Evolutionary conservation across 2,113 vertebrate species (phyloP).

Genomic region (Cyanistes caeruleus): DNA sequence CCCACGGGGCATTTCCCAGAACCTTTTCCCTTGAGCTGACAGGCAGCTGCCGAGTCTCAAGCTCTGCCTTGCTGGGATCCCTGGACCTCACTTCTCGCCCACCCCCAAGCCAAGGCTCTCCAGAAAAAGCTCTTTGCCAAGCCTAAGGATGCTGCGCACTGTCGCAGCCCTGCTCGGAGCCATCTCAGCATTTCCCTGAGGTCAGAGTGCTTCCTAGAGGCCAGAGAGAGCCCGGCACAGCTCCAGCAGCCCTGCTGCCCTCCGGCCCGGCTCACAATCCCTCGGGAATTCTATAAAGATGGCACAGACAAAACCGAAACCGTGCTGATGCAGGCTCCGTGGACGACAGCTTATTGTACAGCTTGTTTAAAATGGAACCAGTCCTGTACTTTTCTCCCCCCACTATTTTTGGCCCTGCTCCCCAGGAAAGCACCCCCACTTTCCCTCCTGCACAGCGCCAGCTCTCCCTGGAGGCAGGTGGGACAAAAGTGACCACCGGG

Average conservation of each 20-base stretch:
- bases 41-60: fast-evolving
- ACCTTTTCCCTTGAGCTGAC: not conserved
- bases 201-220: slow-evolving; percentile 31
- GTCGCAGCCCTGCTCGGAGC: fast-evolving
- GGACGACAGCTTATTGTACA: not conserved
- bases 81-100: fast-evolving
- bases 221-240: not conserved
- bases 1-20: not conserved
- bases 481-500: fast-evolving
- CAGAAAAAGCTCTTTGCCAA: not conserved
- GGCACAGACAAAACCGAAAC: not conserved
- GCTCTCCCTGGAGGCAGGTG: not conserved
- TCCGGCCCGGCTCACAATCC: not conserved
- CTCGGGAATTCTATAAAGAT: not conserved
- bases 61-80: not conserved
- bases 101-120: not conserved
- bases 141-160: fast-evolving
- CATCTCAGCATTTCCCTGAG: not conserved
- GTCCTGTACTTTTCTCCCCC: not conserved
- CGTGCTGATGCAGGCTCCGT: fast-evolving
- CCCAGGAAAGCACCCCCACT: not conserved
- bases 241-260: not conserved
- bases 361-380: not conserved
- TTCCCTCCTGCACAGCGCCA: not conserved
- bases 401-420: not conserved